These are phyloP conservation scores for Nyctereutes procyonoides DNA, from an alignment of 2,113 vertebrate genomes.

Conservation along the genomic window DNA sequence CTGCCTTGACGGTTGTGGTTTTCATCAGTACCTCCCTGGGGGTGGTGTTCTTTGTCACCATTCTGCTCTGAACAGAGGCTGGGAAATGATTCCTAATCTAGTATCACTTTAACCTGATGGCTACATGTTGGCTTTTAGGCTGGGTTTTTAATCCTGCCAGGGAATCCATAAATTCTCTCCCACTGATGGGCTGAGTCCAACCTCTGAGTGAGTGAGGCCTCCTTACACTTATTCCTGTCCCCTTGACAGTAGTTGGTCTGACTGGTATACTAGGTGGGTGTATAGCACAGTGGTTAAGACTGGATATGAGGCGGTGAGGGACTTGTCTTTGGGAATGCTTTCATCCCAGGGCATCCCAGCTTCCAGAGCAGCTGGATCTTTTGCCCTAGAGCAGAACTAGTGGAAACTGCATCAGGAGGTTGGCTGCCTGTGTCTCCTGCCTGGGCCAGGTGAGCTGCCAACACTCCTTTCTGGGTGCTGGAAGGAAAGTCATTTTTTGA, in stretches of 20 bases:
- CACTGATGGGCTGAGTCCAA: not conserved
- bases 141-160: not conserved
- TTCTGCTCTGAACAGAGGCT: conserved; percentile 14
- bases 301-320: not conserved
- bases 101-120: not conserved
- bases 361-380: not conserved
- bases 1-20: not conserved
- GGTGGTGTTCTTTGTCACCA: conserved; percentile 6
- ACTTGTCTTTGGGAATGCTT: not conserved
- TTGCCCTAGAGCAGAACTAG: not conserved
- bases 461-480: not conserved
- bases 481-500: not conserved
- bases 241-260: not conserved
- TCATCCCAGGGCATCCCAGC: not conserved
- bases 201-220: not conserved
- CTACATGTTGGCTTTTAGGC: not conserved
- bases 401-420: not conserved
- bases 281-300: not conserved
- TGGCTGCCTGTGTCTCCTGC: not conserved
- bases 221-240: not conserved
- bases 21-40: conserved; percentile 30
- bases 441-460: not conserved
- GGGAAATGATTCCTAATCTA: not conserved
- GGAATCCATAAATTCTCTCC: not conserved
- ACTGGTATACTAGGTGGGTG: not conserved